Evolutionary conservation across 1,140 invertebrate species (phyloP), one percentile per base, ranked within the genome.

Genomic region (Homalodisca vitripennis): DNA sequence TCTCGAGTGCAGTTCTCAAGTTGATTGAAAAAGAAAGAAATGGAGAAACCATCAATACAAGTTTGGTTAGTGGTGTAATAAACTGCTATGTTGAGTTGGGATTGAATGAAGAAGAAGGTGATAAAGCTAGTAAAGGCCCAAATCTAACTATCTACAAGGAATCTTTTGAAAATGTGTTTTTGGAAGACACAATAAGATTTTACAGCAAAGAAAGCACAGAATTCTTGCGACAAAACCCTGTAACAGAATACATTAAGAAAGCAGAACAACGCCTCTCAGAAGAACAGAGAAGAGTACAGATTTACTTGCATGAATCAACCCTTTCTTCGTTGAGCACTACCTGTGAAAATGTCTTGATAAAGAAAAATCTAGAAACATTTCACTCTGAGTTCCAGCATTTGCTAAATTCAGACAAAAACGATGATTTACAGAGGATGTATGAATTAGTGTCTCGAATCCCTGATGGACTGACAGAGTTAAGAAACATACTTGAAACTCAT

Each of bases 171-270:
- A 91, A 89, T 68, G 88, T 92, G 17, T 99, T 99, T 81, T 84
- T 99, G 1, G 91, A 95, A 73, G 96, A 99, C 77, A 99, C 98
- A 0, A 94, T 96, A 81, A 82, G 92, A 46, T 99, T 96, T 84
- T 99, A 99, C 78, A 92, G 88, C 13, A 85, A 91, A 66, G 97
- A 99, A 81, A 98, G 95, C 75, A 90, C 88, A 2, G 93, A 97
- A 74, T 99, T 98, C 82, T 83, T 99, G n/a, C 83, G 88, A 48
- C 91, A 95, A 75, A 99, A 98, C 82, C 93, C 97, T 0, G 95
- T 99, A 31, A 98, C 97, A 1, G 97, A 99, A 78, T 99, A 99
- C 78, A 95, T 99, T 92, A 98, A 98, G 82, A 97, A 97, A 85
- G 95, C 94, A 1, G 97, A 98, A 75, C 89, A 93, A 76, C 86